Percentiles rank a stretch among this genome's conserved stretches.
These are phyloP conservation scores for Drosophila pachea DNA, from an alignment of 1,140 invertebrate genomes.

Conservation along the genomic window DNA sequence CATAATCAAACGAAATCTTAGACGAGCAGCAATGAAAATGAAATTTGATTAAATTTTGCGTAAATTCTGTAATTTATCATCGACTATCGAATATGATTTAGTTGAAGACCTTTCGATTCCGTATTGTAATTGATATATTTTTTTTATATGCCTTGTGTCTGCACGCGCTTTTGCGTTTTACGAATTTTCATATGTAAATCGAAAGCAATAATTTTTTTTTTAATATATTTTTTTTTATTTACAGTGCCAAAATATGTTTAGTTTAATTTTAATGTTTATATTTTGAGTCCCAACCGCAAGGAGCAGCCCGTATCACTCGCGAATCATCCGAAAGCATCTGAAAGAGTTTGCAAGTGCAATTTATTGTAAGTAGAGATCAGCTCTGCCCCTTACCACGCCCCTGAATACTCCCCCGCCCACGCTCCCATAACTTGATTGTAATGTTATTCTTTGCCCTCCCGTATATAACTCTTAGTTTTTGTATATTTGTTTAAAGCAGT, in stretches of 20 bases:
- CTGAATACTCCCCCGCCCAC: neutral
- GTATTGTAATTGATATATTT: slow-evolving; percentile 47
- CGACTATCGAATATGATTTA: slow-evolving; percentile 16
- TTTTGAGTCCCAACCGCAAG: slow-evolving; percentile 35
- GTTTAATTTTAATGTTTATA: slow-evolving; percentile 71
- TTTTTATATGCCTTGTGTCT: slow-evolving; percentile 33
- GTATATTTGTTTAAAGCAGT: slow-evolving; percentile 70
- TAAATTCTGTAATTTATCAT: slow-evolving; percentile 63
- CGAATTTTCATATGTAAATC: slow-evolving; percentile 42
- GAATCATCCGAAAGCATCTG: slow-evolving; percentile 38
- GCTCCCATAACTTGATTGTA: slow-evolving; percentile 29
- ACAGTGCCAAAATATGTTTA: slow-evolving; percentile 77
- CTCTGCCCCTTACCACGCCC: neutral
- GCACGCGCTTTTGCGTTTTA: slow-evolving; percentile 34
- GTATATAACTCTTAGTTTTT: slow-evolving; percentile 42
- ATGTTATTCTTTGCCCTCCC: slow-evolving; percentile 19
- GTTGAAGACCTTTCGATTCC: slow-evolving; percentile 43
- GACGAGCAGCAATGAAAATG: slow-evolving; percentile 12
- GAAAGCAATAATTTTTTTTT: slow-evolving; percentile 35
- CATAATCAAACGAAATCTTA: slow-evolving; percentile 61
- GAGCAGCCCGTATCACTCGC: slow-evolving; percentile 30
- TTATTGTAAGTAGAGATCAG: slow-evolving; percentile 37
- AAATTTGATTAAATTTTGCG: slow-evolving; percentile 20
- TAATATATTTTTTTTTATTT: slow-evolving; percentile 54
- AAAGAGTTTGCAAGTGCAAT: slow-evolving; percentile 49